A percentile compares a stretch with the other conserved stretches of the same genome.
These are phyloP conservation scores for Euthynnus affinis DNA, from an alignment of 2,797 vertebrate genomes.

Conservation along the genomic window DNA sequence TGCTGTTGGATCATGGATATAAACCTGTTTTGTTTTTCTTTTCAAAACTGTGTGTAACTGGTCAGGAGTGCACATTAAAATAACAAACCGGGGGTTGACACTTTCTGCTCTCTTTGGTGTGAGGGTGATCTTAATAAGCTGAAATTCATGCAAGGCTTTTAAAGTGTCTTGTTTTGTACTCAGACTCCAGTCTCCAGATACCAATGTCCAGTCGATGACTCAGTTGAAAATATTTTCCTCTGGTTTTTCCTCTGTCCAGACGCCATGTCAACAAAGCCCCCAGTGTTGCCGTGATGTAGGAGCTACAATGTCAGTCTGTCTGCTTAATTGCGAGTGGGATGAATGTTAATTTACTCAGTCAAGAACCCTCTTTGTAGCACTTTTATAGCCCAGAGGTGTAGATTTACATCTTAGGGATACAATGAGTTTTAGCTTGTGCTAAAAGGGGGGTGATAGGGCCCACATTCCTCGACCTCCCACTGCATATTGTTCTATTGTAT, in stretches of 20 bases:
- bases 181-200: constrained; percentile 75
- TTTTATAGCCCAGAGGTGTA: constrained; percentile 87
- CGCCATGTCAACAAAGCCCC: constrained; percentile 87
- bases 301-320: constrained; percentile 89
- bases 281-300: constrained; percentile 84
- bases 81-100: constrained; percentile 9
- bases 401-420: constrained; percentile 85
- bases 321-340: constrained; percentile 88
- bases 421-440: constrained; percentile 84
- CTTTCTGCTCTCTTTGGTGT: constrained; percentile 25
- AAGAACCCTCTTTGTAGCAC: constrained; percentile 87
- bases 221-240: constrained; percentile 89
- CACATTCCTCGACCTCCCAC: constrained; percentile 87
- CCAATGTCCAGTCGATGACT: constrained; percentile 86
- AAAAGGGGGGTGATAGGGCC: constrained; percentile 82
- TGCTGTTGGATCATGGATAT: constrained; percentile 6
- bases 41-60: constrained; percentile 30
- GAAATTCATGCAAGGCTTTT: constrained; percentile 19
- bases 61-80: constrained; percentile 34
- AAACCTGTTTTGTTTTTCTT: constrained; percentile 13
- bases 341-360: constrained; percentile 84
- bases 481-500: constrained; percentile 84
- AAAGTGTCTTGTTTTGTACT: constrained; percentile 78
- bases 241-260: constrained; percentile 84
- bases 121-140: constrained; percentile 39